A percentile compares a stretch with the other conserved stretches of the same genome.
Conservation (phyloP, 2,888 invertebrate genomes). For the Iselma pallidipennis region DNA sequence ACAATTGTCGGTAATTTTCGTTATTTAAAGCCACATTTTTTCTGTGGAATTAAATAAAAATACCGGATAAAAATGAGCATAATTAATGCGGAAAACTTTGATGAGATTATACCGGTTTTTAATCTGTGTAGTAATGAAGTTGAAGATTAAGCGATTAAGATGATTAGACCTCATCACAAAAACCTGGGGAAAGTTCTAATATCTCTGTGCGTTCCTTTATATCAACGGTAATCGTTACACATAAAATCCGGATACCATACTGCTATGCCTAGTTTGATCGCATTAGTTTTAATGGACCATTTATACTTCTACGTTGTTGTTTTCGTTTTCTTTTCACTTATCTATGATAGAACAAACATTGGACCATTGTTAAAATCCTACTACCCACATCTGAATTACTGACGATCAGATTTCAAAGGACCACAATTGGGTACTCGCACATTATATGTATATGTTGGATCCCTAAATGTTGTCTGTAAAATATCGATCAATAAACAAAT, state of each 20-base stretch:
- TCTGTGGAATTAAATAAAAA: too few species aligned
- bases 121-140: slow-evolving; percentile 5
- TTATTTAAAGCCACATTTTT: not conserved
- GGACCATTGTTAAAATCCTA: not conserved
- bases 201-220: not conserved
- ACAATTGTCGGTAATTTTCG: not conserved
- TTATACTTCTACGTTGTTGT: not conserved
- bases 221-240: slow-evolving; percentile 11
- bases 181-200: slow-evolving; percentile 5
- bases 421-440: not conserved
- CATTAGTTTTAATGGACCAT: slow-evolving; percentile 13
- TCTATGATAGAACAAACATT: too few species aligned
- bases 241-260: slow-evolving; percentile 3
- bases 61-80: too few species aligned
- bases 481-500: not conserved
- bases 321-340: not conserved
- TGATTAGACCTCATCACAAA: slow-evolving; percentile 13
- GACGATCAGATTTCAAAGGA: not conserved
- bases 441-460: not conserved
- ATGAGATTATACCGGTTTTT: not conserved
- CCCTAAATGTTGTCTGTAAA: not conserved
- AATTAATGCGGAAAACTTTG: not conserved
- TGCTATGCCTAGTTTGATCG: slow-evolving; percentile 6
- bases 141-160: slow-evolving; percentile 10
- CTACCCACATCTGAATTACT: not conserved